Conservation (phyloP, 2,113 vertebrate species). For the Aleadryas rufinucha region DNA sequence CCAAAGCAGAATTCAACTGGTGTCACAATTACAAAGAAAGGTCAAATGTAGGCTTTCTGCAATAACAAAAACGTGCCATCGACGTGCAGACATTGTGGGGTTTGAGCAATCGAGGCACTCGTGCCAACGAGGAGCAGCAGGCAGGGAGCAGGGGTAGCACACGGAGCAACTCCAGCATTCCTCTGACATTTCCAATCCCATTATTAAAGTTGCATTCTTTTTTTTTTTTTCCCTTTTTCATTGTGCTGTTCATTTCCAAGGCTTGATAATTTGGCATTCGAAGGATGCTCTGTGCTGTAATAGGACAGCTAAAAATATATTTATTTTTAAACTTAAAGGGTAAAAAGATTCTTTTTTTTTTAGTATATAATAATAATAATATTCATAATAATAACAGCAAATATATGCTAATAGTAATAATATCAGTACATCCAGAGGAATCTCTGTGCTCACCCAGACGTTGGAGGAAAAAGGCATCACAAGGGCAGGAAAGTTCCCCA, state of each 20-base stretch:
- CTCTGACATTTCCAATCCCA: neutral
- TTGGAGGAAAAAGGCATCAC: neutral
- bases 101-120: neutral
- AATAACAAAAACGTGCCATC: neutral
- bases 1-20: slow-evolving; percentile 40
- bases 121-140: slow-evolving; percentile 15
- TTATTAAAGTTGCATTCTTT: neutral
- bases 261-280: neutral
- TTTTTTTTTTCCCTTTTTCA: neutral
- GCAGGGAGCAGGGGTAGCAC: neutral
- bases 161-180: neutral
- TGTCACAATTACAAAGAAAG: slow-evolving; percentile 57
- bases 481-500: neutral
- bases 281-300: neutral
- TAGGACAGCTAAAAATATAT: accelerated
- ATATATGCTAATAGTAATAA: neutral
- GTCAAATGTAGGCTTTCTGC: neutral
- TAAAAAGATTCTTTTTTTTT: neutral
- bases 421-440: neutral
- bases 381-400: neutral
- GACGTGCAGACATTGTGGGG: neutral
- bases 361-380: neutral
- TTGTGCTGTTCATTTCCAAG: neutral
- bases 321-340: neutral
- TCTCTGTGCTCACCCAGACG: neutral